Conservation (phyloP, 53 echinoderm and acorn worm genomes). For the Holothuria scabra region DNA sequence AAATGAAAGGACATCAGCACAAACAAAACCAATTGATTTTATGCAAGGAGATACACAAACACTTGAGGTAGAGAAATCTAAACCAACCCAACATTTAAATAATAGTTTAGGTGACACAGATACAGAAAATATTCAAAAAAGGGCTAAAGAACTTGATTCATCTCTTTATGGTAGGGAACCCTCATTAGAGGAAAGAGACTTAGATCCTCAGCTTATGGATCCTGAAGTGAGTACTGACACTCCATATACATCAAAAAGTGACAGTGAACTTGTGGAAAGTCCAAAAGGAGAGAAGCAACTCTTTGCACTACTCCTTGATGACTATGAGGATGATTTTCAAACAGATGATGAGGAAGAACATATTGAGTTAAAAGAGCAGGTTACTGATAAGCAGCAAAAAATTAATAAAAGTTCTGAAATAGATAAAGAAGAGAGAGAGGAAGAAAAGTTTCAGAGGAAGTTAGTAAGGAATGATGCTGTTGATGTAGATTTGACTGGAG, state of each 20-base stretch:
- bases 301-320: constrained; percentile 17
- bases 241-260: not conserved
- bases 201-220: too few species aligned
- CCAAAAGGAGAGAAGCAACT: constrained; percentile 13
- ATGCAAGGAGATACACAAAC: too few species aligned
- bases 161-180: too few species aligned
- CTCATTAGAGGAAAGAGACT: too few species aligned
- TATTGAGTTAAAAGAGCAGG: not conserved
- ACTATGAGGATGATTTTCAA: constrained; percentile 16
- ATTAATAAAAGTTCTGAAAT: not conserved
- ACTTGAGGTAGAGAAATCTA: too few species aligned
- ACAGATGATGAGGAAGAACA: not conserved
- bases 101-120: not conserved
- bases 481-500: not conserved
- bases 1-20: too few species aligned
- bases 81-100: too few species aligned
- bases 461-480: not conserved
- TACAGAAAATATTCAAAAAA: too few species aligned
- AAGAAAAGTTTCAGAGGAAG: not conserved
- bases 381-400: not conserved
- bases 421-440: not conserved
- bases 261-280: constrained; percentile 4
- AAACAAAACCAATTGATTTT: too few species aligned
- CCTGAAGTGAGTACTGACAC: too few species aligned
- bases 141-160: too few species aligned